Percentiles rank a stretch among this genome's conserved stretches.
phyloP scores from a whole-genome alignment of 1,140 invertebrate species.

The Gonatopus flavifemur region DNA sequence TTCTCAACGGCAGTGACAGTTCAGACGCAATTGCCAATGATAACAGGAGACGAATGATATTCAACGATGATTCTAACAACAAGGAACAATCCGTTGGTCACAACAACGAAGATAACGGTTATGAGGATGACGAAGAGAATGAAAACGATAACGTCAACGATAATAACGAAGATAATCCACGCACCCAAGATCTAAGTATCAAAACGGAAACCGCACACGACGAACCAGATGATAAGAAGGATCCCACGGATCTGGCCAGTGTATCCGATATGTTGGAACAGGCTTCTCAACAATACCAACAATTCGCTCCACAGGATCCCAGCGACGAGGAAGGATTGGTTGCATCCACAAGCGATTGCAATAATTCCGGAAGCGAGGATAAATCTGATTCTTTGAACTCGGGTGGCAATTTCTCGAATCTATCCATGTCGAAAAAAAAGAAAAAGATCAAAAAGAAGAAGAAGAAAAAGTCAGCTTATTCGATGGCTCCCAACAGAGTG shows the following conservation, averaged over 20 bases:
- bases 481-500: conserved; percentile 88
- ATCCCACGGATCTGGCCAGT: conserved; percentile 73
- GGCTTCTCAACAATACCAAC: conserved; percentile 70
- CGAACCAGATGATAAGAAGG: conserved; percentile 44
- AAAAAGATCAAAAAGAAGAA: conserved; percentile 46
- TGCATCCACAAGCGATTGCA: conserved; percentile 74
- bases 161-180: conserved; percentile 29
- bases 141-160: conserved; percentile 20
- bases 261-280: conserved; percentile 79
- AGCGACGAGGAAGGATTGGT: conserved; percentile 76
- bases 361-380: conserved; percentile 80
- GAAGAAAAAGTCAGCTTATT: conserved; percentile 95
- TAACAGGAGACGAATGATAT: conserved; percentile 7
- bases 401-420: conserved; percentile 36
- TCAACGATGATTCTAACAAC: conserved; percentile 22
- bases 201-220: conserved; percentile 38
- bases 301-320: conserved; percentile 64
- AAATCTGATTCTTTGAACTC: conserved; percentile 61
- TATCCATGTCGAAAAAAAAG: conserved; percentile 35
- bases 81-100: conserved; percentile 4
- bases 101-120: background rate
- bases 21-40: too few species aligned
- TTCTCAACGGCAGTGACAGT: too few species aligned
- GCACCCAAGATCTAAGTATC: too few species aligned
- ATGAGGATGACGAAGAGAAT: conserved; percentile 6